These are phyloP conservation scores for Danio albolineatus DNA, from an alignment of 2,797 vertebrate genomes.

Conservation along the genomic window DNA sequence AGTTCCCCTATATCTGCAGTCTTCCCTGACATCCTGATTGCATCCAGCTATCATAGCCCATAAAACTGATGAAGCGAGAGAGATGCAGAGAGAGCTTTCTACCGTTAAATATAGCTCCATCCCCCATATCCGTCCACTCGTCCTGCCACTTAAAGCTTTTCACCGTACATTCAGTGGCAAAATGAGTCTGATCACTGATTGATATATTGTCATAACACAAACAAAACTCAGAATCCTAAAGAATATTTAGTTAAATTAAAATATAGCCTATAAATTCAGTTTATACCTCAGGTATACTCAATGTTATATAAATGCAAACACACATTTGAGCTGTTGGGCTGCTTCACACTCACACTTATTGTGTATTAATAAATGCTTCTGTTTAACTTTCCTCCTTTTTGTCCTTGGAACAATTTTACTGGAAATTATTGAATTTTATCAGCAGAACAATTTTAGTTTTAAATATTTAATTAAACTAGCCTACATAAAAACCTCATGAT, in stretches of 20 bases:
- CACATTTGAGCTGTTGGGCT: too few relatives aligned
- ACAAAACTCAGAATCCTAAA: not conserved
- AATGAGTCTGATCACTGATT: not conserved
- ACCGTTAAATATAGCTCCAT: constrained; percentile 35
- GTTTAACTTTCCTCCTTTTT: not conserved
- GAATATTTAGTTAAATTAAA: not conserved
- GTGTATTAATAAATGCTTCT: not conserved
- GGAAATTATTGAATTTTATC: not conserved
- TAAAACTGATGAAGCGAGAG: constrained; percentile 44
- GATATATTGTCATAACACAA: not conserved
- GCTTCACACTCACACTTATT: too few relatives aligned
- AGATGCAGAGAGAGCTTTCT: constrained; percentile 32
- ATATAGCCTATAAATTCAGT: not conserved
- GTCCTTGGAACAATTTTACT: too few relatives aligned
- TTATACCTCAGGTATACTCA: too few relatives aligned
- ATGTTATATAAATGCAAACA: too few relatives aligned
- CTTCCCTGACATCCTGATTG: constrained; percentile 14
- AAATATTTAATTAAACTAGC: too few relatives aligned
- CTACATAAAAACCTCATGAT: too few relatives aligned
- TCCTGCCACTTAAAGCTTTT: not conserved
- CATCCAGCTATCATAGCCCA: constrained; percentile 41
- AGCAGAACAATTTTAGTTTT: not conserved
- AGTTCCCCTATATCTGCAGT: not conserved
- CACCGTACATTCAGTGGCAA: not conserved
- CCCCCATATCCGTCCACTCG: constrained; percentile 22